Evolutionary conservation across 2,113 vertebrate species (phyloP), one percentile per base, ranked within the genome.

Genomic region (Phycodurus eques): DNA sequence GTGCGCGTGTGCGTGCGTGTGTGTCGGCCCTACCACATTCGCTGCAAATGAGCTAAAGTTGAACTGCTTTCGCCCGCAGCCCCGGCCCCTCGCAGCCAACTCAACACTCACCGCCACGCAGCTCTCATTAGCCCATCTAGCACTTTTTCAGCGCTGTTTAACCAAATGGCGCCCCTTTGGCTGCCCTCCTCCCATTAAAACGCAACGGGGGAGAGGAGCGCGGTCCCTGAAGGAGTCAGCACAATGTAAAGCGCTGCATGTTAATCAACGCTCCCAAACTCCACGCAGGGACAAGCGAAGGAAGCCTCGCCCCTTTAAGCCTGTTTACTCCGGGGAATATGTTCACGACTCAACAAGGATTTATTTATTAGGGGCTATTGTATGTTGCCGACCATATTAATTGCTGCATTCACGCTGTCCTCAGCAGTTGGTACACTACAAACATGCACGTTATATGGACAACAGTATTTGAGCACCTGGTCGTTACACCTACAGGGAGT

Each of bases 311-410:
- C 39, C 53, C 66, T 72, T 79, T 82, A 78, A 80, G 72, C 64
- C 53, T 1, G 1, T 84, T 84, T 81, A 73, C 88, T 81, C 84
- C 35, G 22, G 82, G 85, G 87, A 79, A 83, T 80, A 80, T 80
- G 75, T 85, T 89, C 88, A 89, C 85, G 84, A 85, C 83, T 72
- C 75, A 83, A 81, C 12, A 71, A 88, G 84, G 83, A 85, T 90
- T 90, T 71, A 49, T 80, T 80, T 62, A 62, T 39, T 19, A 62
- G 60, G 14, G 14, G 33, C 19, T 62, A 62, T 35, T 62, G 80
- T 85, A 86, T 39, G 54, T 75, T 85, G 70, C 56, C 9, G 71
- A 75, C 71, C 78, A 76, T 72, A 62, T 67, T 49, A 68, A 64
- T 51, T 11, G 49, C 77, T 47, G 70, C 63, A 67, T 82, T 76